Conservation (phyloP, 2,888 invertebrate genomes). For the Chloromyia formosa region DNA sequence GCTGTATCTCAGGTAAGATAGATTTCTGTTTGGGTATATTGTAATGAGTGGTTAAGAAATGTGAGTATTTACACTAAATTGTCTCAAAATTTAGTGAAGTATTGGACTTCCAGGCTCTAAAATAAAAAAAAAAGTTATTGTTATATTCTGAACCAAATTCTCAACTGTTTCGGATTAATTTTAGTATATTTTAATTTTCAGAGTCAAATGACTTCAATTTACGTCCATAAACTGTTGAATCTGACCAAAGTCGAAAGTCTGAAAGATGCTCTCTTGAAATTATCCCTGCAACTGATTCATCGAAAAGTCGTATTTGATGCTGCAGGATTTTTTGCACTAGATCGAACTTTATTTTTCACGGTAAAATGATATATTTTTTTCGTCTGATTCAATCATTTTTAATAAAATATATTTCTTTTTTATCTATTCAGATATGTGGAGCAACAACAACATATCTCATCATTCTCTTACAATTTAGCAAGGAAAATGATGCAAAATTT, state of each 20-base stretch:
- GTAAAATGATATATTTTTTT: conserved; percentile 51
- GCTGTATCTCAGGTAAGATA: conserved; percentile 59
- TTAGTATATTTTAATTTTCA: conserved; percentile 43
- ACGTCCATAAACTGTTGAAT: conserved; percentile 49
- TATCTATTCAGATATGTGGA: conserved; percentile 59
- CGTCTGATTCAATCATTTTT: not conserved
- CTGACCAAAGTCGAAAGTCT: conserved; percentile 39
- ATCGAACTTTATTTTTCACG: conserved; percentile 50
- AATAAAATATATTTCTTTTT: conserved; percentile 1
- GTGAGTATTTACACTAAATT: not conserved
- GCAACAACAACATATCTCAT: conserved; percentile 64
- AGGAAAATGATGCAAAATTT: conserved; percentile 27
- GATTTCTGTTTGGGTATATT: not conserved
- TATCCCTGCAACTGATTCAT: conserved; percentile 52
- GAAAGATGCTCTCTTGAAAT: conserved; percentile 46
- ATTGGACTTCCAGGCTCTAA: too few species aligned
- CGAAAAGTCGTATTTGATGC: conserved; percentile 52
- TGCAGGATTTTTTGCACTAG: conserved; percentile 52
- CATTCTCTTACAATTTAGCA: conserved; percentile 61
- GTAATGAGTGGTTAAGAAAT: not conserved
- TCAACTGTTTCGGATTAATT: not conserved
- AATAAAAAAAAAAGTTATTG: not conserved
- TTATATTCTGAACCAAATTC: not conserved
- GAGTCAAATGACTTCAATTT: conserved; percentile 48
- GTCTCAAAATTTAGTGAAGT: not conserved